phyloP scores from a whole-genome alignment of 2,888 invertebrate genomes.

The Watsonalla binaria region DNA sequence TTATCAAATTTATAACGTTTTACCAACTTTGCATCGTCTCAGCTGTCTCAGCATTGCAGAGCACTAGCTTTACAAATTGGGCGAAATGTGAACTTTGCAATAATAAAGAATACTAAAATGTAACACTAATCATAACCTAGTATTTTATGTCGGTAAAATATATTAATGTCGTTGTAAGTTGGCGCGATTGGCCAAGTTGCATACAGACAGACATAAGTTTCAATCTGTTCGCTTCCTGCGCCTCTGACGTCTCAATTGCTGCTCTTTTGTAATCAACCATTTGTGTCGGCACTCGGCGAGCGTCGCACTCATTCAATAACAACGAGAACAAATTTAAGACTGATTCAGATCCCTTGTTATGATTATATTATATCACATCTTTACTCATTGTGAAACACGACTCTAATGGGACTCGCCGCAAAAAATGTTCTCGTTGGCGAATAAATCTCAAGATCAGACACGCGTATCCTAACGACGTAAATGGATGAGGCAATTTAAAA shows the following conservation, averaged over 20 bases:
- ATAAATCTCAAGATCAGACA: slow-evolving; percentile 25
- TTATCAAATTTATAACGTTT: too few species aligned
- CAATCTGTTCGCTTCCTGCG: slow-evolving; percentile 70
- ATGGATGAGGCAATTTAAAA: slow-evolving; percentile 6
- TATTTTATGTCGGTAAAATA: too few species aligned
- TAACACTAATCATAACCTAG: too few species aligned
- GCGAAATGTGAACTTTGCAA: too few species aligned
- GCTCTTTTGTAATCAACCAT: slow-evolving; percentile 77
- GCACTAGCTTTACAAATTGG: too few species aligned
- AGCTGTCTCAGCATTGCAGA: too few species aligned
- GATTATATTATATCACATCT: slow-evolving; percentile 37
- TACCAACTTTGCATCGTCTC: too few species aligned
- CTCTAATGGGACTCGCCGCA: slow-evolving; percentile 17
- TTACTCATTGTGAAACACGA: slow-evolving; percentile 28
- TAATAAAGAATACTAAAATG: too few species aligned
- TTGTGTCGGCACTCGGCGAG: slow-evolving; percentile 62
- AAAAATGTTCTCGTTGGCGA: slow-evolving; percentile 15
- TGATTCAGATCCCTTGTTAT: slow-evolving; percentile 56
- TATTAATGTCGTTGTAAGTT: too few species aligned
- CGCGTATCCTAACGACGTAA: slow-evolving; percentile 17
- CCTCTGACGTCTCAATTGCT: slow-evolving; percentile 71
- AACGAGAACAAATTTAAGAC: slow-evolving; percentile 61
- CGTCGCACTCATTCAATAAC: slow-evolving; percentile 59
- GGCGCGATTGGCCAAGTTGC: slow-evolving; percentile 28
- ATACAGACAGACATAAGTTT: slow-evolving; percentile 61